These are phyloP conservation scores for Acomys russatus DNA, from an alignment of 2,797 vertebrate genomes.

Conservation along the genomic window DNA sequence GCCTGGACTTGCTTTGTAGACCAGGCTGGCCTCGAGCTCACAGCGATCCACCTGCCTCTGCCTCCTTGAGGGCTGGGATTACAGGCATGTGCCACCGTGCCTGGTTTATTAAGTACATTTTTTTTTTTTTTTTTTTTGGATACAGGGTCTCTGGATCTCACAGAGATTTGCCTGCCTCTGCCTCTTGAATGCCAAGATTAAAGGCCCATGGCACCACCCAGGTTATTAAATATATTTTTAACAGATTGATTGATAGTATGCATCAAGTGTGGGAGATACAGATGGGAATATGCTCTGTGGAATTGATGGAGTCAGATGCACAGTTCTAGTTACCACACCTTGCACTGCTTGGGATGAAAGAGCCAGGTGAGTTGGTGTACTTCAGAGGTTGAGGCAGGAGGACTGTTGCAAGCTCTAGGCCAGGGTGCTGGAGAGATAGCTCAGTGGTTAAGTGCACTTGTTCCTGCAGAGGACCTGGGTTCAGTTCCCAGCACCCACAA, in stretches of 20 bases:
- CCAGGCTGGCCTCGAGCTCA: no score
- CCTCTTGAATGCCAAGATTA: neutral
- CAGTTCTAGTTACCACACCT: neutral
- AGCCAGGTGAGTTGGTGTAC: neutral
- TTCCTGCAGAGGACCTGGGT: no score
- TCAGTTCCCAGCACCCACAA: no score
- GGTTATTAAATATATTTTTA: neutral
- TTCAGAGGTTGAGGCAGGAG: neutral
- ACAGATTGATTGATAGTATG: slow-evolving; percentile 7
- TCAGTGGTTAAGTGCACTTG: no score
- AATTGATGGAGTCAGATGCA: neutral
- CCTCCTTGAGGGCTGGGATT: no score
- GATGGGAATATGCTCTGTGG: neutral
- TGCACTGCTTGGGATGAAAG: neutral
- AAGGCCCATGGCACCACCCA: neutral
- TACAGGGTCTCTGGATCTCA: neutral
- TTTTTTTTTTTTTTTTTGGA: neutral
- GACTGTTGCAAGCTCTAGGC: neutral
- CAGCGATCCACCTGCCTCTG: no score
- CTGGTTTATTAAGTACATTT: neutral
- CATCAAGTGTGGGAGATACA: neutral
- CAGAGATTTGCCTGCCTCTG: neutral
- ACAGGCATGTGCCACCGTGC: no score
- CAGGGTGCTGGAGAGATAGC: neutral
- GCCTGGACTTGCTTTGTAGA: no score